Evolutionary conservation across 1,140 invertebrate species (phyloP).

Genomic region (Lepidurus couesii): DNA sequence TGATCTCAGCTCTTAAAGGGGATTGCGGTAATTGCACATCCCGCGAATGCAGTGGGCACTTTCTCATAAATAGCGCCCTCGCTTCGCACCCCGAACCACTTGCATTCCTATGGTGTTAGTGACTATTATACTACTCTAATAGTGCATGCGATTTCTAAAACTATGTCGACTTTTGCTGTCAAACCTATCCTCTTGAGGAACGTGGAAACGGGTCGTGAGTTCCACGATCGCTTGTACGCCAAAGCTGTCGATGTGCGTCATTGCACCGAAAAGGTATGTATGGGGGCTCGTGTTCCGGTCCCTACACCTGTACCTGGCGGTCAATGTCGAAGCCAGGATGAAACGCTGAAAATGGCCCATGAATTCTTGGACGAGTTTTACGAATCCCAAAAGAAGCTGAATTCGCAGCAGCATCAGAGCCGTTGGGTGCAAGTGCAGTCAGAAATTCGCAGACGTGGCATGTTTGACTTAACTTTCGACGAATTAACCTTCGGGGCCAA

Average conservation of each 20-base stretch:
- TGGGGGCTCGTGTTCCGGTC: neutral
- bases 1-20: neutral
- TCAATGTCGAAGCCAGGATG: slow-evolving; percentile 2
- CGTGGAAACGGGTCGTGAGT: neutral
- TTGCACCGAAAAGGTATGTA: neutral
- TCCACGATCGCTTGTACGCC: neutral
- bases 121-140: neutral
- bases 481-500: slow-evolving; percentile 50
- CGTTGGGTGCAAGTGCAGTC: slow-evolving; percentile 73
- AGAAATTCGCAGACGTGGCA: slow-evolving; percentile 45
- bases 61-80: too few relatives aligned
- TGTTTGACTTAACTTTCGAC: slow-evolving; percentile 47
- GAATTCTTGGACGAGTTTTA: slow-evolving; percentile 10
- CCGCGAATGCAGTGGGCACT: too few relatives aligned
- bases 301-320: neutral
- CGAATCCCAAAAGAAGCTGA: neutral
- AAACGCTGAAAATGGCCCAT: neutral
- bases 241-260: neutral
- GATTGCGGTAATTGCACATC: too few relatives aligned
- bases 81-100: neutral
- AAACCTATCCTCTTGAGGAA: neutral
- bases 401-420: neutral
- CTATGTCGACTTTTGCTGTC: neutral
- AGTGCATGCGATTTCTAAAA: too few relatives aligned
- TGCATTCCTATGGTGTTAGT: neutral